Conservation (phyloP, 2,888 invertebrate species). For the Pseudococcus longispinus region DNA sequence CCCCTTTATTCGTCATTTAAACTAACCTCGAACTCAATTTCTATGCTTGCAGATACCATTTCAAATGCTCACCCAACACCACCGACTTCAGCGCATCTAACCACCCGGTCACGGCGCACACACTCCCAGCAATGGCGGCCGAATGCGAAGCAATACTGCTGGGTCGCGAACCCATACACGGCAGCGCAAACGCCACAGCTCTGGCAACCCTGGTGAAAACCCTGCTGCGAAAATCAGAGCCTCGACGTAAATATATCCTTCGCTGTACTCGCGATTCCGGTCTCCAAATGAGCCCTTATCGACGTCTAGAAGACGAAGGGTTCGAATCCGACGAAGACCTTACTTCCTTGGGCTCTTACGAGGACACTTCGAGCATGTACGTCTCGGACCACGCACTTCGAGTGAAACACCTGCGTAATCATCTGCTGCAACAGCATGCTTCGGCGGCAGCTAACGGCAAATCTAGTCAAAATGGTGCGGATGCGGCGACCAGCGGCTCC, state of each 20-base stretch:
- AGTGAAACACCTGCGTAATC: slow-evolving; percentile 14
- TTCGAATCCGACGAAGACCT: slow-evolving; percentile 63
- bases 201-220: slow-evolving; percentile 59
- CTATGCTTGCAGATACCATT: not conserved
- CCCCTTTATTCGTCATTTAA: not conserved
- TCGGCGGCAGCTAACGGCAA: not conserved
- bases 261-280: slow-evolving; percentile 57
- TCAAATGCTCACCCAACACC: not conserved
- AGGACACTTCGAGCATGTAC: slow-evolving; percentile 59
- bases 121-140: not conserved
- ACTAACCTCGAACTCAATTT: not conserved
- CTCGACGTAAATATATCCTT: slow-evolving; percentile 56
- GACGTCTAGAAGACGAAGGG: slow-evolving; percentile 59
- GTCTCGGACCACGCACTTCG: slow-evolving; percentile 43
- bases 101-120: not conserved
- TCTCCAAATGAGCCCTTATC: slow-evolving; percentile 56
- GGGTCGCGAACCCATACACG: slow-evolving; percentile 60
- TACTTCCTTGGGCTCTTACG: slow-evolving; percentile 60
- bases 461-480: slow-evolving; percentile 59
- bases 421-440: not conserved
- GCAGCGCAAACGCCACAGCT: slow-evolving; percentile 59
- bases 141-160: slow-evolving; percentile 60
- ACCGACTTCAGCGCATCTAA: not conserved
- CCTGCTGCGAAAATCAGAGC: slow-evolving; percentile 56
- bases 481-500: slow-evolving; percentile 53